Evolutionary conservation across 2,113 vertebrate genomes (phyloP).

Genomic region (Eonycteris spelaea): DNA sequence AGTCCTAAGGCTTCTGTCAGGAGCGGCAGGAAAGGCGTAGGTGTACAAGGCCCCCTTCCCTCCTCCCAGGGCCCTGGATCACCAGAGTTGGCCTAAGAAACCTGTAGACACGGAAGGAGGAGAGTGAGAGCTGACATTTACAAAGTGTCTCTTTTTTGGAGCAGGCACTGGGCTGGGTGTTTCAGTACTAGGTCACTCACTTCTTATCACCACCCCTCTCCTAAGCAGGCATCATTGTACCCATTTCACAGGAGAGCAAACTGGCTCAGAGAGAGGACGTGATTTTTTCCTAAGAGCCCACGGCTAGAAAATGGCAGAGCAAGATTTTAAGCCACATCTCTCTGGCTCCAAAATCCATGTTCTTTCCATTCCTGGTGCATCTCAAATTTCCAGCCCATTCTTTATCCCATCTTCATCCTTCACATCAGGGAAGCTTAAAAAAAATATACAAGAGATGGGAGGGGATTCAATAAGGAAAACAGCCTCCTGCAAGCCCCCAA

Average conservation of each 20-base stretch:
- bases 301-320: neutral
- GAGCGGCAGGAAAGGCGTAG: neutral
- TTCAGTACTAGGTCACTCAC: neutral
- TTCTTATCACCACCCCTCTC: neutral
- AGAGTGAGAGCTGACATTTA: neutral
- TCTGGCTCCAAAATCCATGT: neutral
- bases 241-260: neutral
- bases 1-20: neutral
- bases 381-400: neutral
- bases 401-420: neutral
- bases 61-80: neutral
- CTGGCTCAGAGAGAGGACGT: neutral
- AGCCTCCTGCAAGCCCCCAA: neutral
- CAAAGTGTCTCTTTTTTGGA: neutral
- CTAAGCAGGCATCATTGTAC: too few relatives aligned
- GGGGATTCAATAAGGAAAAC: neutral
- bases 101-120: neutral
- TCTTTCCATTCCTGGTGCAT: neutral
- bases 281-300: neutral
- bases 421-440: neutral
- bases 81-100: neutral
- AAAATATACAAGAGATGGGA: neutral
- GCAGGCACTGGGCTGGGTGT: neutral
- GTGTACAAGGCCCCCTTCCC: neutral
- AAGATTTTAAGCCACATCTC: neutral